phyloP scores from a whole-genome alignment of 2,113 vertebrate species.

The Thunnus maccoyii region DNA sequence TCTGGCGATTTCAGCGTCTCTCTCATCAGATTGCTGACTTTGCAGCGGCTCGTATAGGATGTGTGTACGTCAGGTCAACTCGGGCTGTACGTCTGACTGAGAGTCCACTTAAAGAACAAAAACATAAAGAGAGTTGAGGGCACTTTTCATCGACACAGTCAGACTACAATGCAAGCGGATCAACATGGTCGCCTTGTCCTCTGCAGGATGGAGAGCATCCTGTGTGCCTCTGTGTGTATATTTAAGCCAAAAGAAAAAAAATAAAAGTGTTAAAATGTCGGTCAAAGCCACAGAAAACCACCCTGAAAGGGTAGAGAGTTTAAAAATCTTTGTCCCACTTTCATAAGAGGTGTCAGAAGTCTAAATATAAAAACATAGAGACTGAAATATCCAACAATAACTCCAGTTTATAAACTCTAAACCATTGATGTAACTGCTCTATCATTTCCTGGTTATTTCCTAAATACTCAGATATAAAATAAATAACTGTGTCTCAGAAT shows the following conservation, averaged over 20 bases:
- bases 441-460: too few relatives aligned
- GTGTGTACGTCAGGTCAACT: not conserved
- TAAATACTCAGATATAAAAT: too few relatives aligned
- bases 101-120: slow-evolving; percentile 20
- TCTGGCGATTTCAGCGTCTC: not conserved
- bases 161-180: slow-evolving; percentile 32
- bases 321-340: too few relatives aligned
- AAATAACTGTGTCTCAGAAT: too few relatives aligned
- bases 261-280: not conserved
- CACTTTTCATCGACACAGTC: slow-evolving; percentile 22
- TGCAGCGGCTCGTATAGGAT: not conserved
- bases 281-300: not conserved
- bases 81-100: not conserved
- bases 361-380: too few relatives aligned
- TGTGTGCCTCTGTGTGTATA: not conserved
- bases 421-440: too few relatives aligned
- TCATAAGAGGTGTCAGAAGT: too few relatives aligned
- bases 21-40: not conserved
- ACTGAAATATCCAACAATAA: not conserved
- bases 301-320: too few relatives aligned
- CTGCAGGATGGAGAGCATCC: not conserved
- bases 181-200: slow-evolving; percentile 8
- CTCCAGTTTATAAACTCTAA: too few relatives aligned
- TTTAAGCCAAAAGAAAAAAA: not conserved
- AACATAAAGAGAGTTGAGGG: slow-evolving; percentile 20